Conservation (phyloP, 2,113 vertebrate genomes). For the Grus americana region DNA sequence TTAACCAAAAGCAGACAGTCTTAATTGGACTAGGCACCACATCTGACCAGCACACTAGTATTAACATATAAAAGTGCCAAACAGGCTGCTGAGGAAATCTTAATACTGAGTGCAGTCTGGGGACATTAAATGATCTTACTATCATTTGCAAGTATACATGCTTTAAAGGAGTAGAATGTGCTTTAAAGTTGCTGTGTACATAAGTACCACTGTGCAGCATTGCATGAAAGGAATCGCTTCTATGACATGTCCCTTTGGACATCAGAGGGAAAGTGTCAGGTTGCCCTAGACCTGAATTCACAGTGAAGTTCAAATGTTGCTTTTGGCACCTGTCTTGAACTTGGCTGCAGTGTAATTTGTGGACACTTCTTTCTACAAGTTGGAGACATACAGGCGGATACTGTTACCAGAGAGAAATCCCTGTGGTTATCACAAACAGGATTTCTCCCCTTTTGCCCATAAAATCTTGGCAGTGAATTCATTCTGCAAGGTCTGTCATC, state of each 20-base stretch:
- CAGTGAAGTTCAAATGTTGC: background rate
- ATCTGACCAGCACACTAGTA: background rate
- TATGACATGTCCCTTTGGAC: background rate
- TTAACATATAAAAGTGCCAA: background rate
- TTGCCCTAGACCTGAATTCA: background rate
- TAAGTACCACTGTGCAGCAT: background rate
- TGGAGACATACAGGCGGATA: background rate
- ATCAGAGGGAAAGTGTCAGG: background rate
- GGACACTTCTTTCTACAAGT: background rate
- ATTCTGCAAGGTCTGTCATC: background rate
- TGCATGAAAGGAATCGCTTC: background rate
- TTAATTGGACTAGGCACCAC: background rate
- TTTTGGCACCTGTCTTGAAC: slow-evolving; percentile 1
- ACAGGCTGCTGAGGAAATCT: background rate
- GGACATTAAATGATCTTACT: background rate
- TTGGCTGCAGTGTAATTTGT: background rate
- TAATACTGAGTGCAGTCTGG: background rate
- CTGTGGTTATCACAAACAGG: background rate
- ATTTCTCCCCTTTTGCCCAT: background rate
- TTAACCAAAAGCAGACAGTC: background rate
- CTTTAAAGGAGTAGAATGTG: background rate
- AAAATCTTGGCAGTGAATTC: background rate
- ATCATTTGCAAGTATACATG: background rate
- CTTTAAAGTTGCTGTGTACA: background rate
- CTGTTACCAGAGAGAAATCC: background rate